Evolutionary conservation across 2,113 vertebrate species (phyloP).

Genomic region (Zosterops borbonicus): DNA sequence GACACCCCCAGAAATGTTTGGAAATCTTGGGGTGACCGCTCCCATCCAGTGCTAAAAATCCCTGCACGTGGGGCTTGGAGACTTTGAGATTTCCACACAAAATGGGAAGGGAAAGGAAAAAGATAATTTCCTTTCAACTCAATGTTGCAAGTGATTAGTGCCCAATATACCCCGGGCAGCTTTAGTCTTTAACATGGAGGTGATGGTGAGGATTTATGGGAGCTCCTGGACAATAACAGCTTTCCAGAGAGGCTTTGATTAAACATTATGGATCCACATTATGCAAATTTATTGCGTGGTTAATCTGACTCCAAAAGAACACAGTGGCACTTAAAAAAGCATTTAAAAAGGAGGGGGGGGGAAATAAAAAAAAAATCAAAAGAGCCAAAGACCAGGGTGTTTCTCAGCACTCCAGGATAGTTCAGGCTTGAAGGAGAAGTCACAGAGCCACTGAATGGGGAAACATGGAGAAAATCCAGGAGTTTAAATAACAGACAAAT

Average conservation of each 20-base stretch:
- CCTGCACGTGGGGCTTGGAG: rapidly evolving
- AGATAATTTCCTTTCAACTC: constrained; percentile 10
- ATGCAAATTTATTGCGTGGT: constrained; percentile 51
- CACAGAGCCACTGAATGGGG: neutral
- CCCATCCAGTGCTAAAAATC: neutral
- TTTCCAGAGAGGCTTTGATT: constrained; percentile 48
- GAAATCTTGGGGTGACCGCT: rapidly evolving
- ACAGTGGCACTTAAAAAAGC: constrained; percentile 57
- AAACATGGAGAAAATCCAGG: neutral
- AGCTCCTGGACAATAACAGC: constrained; percentile 34
- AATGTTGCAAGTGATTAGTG: constrained; percentile 14
- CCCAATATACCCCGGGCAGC: neutral
- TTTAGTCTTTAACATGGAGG: constrained; percentile 35
- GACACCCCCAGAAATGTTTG: neutral
- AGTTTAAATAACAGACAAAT: neutral
- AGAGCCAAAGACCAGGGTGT: neutral
- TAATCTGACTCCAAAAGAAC: constrained; percentile 57
- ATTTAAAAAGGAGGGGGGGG: neutral
- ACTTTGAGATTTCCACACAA: rapidly evolving
- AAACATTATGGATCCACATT: constrained; percentile 46
- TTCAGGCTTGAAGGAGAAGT: neutral
- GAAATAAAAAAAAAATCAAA: neutral
- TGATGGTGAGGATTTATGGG: constrained; percentile 39
- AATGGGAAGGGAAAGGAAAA: neutral
- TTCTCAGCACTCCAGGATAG: neutral